Evolutionary conservation across 2,797 vertebrate species (phyloP).

Genomic region (Sebastes iracundus): DNA sequence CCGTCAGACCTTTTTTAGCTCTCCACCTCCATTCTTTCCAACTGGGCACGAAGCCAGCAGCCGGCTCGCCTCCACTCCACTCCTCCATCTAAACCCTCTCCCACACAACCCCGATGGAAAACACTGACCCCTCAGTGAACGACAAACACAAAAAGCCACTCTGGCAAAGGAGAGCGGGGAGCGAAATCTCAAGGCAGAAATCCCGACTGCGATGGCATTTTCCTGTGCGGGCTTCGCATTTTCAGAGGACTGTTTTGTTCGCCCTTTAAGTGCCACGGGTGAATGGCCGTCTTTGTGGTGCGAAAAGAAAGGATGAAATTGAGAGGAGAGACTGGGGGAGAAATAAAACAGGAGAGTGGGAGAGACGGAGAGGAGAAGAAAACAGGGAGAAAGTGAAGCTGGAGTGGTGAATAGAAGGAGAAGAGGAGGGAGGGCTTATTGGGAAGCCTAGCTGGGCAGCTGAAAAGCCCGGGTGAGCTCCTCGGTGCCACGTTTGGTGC

Average conservation of each 20-base stretch:
- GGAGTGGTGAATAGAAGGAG: conserved; percentile 5
- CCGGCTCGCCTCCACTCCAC: conserved; percentile 7
- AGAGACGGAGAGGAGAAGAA: conserved; percentile 14
- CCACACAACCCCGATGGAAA: conserved; percentile 63
- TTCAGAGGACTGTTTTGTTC: conserved; percentile 63
- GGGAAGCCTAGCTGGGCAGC: conserved; percentile 37
- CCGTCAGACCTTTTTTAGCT: conserved; percentile 59
- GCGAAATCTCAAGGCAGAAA: conserved; percentile 55
- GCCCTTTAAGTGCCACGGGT: conserved; percentile 46
- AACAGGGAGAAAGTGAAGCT: conserved; percentile 14
- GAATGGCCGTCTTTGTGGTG: conserved; percentile 74
- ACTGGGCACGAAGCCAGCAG: conserved; percentile 51
- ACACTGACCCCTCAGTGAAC: conserved; percentile 70
- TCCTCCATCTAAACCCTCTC: conserved; percentile 39
- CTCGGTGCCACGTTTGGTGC: conserved; percentile 65
- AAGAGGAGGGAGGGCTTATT: conserved; percentile 5
- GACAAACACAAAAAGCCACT: conserved; percentile 41
- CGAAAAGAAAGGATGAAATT: conserved; percentile 62
- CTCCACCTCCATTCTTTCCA: conserved; percentile 44
- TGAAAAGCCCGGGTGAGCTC: conserved; percentile 59
- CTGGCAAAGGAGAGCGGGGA: conserved; percentile 32
- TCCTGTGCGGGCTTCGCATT: conserved; percentile 47
- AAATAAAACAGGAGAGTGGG: background rate
- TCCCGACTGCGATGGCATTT: conserved; percentile 58
- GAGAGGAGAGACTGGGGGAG: conserved; percentile 49